These are phyloP conservation scores for Hypanus sabinus DNA, from an alignment of 2,113 vertebrate species.

Conservation along the genomic window DNA sequence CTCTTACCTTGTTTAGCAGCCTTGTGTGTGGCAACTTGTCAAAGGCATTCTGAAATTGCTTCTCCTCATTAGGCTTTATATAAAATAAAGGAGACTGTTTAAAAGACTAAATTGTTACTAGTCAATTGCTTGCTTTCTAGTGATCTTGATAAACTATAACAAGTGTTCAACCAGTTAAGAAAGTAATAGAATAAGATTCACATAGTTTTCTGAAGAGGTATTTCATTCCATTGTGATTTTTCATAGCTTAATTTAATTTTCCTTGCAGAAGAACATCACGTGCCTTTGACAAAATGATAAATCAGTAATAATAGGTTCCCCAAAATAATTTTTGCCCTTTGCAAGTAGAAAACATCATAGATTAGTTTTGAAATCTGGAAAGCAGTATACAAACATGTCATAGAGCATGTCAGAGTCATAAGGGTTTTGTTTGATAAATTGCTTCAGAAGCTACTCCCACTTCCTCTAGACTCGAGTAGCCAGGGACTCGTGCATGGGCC, in stretches of 20 bases:
- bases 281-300: background rate
- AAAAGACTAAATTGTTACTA: background rate
- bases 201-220: background rate
- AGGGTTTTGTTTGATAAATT: background rate
- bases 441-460: background rate
- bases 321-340: background rate
- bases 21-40: no score
- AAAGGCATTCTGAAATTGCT: no score
- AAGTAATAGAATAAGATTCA: background rate
- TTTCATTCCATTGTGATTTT: background rate
- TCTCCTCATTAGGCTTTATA: background rate
- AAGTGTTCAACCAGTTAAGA: background rate
- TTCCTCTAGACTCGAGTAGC: no score
- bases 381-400: background rate
- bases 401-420: background rate
- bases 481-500: no score
- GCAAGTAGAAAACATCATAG: background rate
- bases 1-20: no score
- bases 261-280: background rate
- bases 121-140: background rate
- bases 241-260: background rate
- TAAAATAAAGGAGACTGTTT: background rate
- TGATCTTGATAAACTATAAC: background rate
- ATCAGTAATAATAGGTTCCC: background rate
- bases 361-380: background rate